Evolutionary conservation across 2,888 invertebrate species (phyloP).

Genomic region (Yponomeuta malinellus): DNA sequence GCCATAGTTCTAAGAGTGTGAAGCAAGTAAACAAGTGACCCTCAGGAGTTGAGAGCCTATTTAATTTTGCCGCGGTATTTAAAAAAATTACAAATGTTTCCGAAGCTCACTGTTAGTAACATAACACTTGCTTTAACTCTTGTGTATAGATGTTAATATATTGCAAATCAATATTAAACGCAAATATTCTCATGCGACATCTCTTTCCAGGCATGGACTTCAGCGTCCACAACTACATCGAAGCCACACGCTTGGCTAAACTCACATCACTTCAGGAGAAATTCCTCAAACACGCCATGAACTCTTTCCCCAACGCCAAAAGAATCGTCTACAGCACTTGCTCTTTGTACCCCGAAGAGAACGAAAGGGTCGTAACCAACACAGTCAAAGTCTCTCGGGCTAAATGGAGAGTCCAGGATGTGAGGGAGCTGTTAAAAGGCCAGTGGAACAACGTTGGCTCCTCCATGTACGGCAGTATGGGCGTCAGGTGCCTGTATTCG

Average conservation of each 20-base stretch:
- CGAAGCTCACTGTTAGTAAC: no score
- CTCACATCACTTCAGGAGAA: slow-evolving; percentile 87
- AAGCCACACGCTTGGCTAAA: slow-evolving; percentile 75
- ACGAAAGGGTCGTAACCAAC: slow-evolving; percentile 91
- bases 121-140: no score
- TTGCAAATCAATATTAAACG: background rate
- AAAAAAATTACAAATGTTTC: no score
- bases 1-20: no score
- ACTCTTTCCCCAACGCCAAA: slow-evolving; percentile 87
- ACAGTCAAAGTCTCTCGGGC: slow-evolving; percentile 74
- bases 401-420: slow-evolving; percentile 79
- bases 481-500: slow-evolving; percentile 86
- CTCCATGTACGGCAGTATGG: slow-evolving; percentile 78
- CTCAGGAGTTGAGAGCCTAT: no score
- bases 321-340: slow-evolving; percentile 97
- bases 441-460: slow-evolving; percentile 83
- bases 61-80: no score
- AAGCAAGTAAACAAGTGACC: no score
- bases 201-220: slow-evolving; percentile 54
- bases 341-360: slow-evolving; percentile 92
- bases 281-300: slow-evolving; percentile 90
- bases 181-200: background rate
- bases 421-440: slow-evolving; percentile 75
- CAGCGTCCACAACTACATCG: slow-evolving; percentile 58
- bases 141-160: no score